Evolutionary conservation across 1,140 invertebrate species (phyloP), one percentile per base, ranked within the genome.

Genomic region (Stenopsyche tienmushanensis): DNA sequence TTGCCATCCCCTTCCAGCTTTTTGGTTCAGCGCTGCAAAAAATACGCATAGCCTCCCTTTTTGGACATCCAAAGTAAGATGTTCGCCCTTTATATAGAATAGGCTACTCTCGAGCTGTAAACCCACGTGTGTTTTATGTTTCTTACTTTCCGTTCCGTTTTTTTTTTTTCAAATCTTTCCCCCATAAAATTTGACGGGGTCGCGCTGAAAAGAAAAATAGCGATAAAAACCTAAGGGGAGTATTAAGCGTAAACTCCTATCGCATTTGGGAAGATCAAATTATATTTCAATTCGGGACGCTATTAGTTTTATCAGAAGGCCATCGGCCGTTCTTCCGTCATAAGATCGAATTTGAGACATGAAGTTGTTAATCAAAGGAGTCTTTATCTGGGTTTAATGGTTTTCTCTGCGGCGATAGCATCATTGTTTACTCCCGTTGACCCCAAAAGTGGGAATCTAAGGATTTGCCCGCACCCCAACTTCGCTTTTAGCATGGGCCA

Each of bases 101-200:
- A n/a, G 63, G 55, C 50, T 53, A 58, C 41, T 44, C 62, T 24
- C 21, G 49, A 34, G 63, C 55, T 29, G 63, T 49, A 26, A 49
- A 24, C 17, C 63, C 63, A 49, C 63, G 63, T 65, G 63, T 65
- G 63, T 65, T 65, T 65, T 65, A 65, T 65, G 63, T 29, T 52
- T 65, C 50, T 65, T 57, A 34, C 59, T 62, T 20, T 52, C 29
- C 63, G 21, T 25, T 42, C 59, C 24, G 17, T 58, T 41, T 65
- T 65, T 54, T n/a, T n/a, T n/a, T n/a, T n/a, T n/a, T n/a, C n/a
- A n/a, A 44, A 65, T 65, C 63, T 65, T 65, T 45, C 18, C 39
- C n/a, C 55, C 50, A 45, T 65, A 65, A 65, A 58, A 65, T 21
- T 44, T 57, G 53, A 57, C 29, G 55, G 53, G 25, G 39, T 29